Percentiles rank a stretch among this genome's conserved stretches.
These are phyloP conservation scores for Heliocidaris erythrogramma DNA, from an alignment of 35 echinoderm and acorn worm species.

Conservation along the genomic window DNA sequence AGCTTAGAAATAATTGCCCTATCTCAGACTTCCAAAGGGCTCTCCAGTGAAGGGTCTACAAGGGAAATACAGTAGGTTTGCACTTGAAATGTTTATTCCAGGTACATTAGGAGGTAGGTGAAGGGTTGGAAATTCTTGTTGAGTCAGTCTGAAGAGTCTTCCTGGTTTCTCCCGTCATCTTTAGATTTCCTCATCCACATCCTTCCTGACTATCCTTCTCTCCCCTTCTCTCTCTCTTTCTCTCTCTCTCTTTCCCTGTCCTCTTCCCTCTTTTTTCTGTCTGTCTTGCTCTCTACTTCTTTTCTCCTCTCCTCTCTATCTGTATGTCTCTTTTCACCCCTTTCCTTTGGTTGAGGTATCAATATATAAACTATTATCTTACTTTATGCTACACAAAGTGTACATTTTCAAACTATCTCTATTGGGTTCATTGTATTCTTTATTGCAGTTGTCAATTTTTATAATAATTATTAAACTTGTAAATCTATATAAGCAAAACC, in stretches of 20 bases:
- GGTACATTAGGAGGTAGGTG: neutral
- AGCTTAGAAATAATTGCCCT: neutral
- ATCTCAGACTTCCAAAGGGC: neutral
- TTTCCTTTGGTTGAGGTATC: too few species aligned
- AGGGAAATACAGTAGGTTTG: neutral
- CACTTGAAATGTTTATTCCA: conserved; percentile 9
- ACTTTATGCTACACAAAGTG: too few species aligned
- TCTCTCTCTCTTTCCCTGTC: neutral
- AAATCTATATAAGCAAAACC: too few species aligned
- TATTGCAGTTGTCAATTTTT: neutral
- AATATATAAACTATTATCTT: too few species aligned
- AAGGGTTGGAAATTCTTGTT: neutral
- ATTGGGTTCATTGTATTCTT: neutral
- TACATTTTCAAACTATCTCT: neutral
- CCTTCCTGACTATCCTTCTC: neutral
- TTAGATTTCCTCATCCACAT: neutral
- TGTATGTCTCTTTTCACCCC: too few species aligned
- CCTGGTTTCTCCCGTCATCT: neutral
- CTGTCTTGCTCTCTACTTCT: too few species aligned
- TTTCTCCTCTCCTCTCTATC: too few species aligned
- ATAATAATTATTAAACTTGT: too few species aligned
- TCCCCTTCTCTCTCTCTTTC: neutral
- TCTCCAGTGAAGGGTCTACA: neutral
- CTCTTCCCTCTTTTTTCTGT: too few species aligned
- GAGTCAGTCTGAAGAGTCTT: neutral